These are phyloP conservation scores for Lithosia quadra DNA, from an alignment of 2,888 invertebrate genomes.

Conservation along the genomic window DNA sequence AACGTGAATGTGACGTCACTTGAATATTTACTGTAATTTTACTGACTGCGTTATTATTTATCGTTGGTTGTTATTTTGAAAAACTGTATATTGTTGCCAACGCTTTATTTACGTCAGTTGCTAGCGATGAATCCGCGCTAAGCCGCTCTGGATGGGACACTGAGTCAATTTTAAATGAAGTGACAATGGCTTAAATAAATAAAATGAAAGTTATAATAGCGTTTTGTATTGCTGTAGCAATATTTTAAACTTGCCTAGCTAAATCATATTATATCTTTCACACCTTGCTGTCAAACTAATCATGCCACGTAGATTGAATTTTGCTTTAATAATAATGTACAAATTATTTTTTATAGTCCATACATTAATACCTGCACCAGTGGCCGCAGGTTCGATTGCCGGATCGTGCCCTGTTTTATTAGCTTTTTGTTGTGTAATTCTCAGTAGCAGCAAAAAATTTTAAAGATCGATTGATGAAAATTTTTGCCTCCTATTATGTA, in stretches of 20 bases:
- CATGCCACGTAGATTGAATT: not conserved
- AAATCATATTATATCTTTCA: not conserved
- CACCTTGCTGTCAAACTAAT: not conserved
- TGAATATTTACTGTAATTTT: slow-evolving; percentile 44
- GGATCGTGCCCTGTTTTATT: too few species aligned
- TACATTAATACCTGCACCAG: too few species aligned
- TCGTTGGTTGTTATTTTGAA: slow-evolving; percentile 43
- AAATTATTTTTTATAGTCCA: too few species aligned
- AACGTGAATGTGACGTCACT: slow-evolving; percentile 30
- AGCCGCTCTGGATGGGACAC: slow-evolving; percentile 33
- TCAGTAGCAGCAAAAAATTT: too few species aligned
- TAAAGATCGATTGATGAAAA: too few species aligned
- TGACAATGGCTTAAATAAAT: slow-evolving; percentile 36
- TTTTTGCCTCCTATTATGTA: too few species aligned
- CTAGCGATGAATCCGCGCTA: slow-evolving; percentile 37
- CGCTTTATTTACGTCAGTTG: slow-evolving; percentile 45
- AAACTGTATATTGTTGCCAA: slow-evolving; percentile 50
- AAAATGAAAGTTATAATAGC: slow-evolving; percentile 9
- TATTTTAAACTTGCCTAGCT: not conserved
- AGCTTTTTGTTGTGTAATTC: too few species aligned
- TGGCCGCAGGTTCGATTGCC: too few species aligned
- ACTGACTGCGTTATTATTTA: slow-evolving; percentile 44
- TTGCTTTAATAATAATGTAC: too few species aligned
- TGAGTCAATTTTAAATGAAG: slow-evolving; percentile 29
- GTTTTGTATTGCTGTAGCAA: not conserved